These are phyloP conservation scores for Meandrusa payeni DNA, from an alignment of 2,888 invertebrate genomes.

Conservation along the genomic window DNA sequence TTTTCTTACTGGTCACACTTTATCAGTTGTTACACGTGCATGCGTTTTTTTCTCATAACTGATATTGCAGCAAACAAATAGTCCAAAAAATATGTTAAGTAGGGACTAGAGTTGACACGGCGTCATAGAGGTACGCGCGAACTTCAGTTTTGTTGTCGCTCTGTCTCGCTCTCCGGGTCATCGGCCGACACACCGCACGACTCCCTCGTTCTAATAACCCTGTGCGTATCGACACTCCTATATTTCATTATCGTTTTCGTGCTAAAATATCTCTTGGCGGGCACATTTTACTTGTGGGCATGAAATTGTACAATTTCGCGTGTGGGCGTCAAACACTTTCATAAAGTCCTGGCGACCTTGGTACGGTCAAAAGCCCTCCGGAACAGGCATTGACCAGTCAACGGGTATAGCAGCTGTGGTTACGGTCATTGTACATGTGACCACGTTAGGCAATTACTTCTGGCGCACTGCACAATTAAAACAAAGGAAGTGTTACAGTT, in stretches of 20 bases:
- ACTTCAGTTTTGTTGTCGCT: slow-evolving; percentile 78
- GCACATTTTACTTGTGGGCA: slow-evolving; percentile 20
- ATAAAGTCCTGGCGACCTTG: slow-evolving; percentile 68
- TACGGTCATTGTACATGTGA: slow-evolving; percentile 53
- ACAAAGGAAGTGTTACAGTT: slow-evolving; percentile 64
- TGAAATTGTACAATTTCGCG: slow-evolving; percentile 25
- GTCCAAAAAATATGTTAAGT: slow-evolving; percentile 24
- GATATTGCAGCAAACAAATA: slow-evolving; percentile 9
- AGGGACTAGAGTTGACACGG: slow-evolving; percentile 21
- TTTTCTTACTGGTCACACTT: no score
- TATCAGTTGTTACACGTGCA: no score
- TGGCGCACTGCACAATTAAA: slow-evolving; percentile 65
- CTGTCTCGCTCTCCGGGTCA: slow-evolving; percentile 74
- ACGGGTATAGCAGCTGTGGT: slow-evolving; percentile 49
- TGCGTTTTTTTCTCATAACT: neutral
- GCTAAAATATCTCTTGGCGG: slow-evolving; percentile 31
- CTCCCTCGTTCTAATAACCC: slow-evolving; percentile 75
- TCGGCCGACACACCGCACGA: slow-evolving; percentile 62
- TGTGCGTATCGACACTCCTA: slow-evolving; percentile 49
- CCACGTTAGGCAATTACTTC: slow-evolving; percentile 65
- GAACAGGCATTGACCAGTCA: slow-evolving; percentile 66
- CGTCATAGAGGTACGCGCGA: slow-evolving; percentile 47
- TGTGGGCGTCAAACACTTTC: slow-evolving; percentile 50
- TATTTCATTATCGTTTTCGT: slow-evolving; percentile 44
- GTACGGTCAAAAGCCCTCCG: slow-evolving; percentile 62